Conservation (phyloP, 2,888 invertebrate species). For the Apoderus coryli region DNA sequence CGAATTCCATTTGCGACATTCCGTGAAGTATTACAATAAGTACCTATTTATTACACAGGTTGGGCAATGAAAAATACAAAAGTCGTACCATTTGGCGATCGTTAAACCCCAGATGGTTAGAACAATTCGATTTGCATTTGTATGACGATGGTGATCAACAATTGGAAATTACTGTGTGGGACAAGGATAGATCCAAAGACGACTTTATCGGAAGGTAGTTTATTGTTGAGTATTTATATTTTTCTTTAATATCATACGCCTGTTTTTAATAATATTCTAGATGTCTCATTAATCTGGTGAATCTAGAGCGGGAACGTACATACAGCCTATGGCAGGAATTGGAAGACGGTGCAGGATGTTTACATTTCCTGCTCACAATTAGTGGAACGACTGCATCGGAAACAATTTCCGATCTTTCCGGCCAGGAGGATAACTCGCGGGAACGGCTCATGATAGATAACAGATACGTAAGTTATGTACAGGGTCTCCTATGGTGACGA, state of each 20-base stretch:
- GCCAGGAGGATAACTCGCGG: slow-evolving; percentile 65
- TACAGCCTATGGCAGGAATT: slow-evolving; percentile 80
- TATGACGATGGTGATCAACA: slow-evolving; percentile 89
- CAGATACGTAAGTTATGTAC: slow-evolving; percentile 58
- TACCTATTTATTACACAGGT: slow-evolving; percentile 35
- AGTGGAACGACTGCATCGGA: slow-evolving; percentile 90
- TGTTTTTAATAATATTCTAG: slow-evolving; percentile 39
- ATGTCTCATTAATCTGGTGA: slow-evolving; percentile 70
- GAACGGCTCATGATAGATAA: slow-evolving; percentile 48
- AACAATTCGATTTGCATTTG: slow-evolving; percentile 93
- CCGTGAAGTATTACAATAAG: no score
- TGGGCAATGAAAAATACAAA: slow-evolving; percentile 96
- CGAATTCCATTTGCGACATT: no score
- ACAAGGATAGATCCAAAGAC: slow-evolving; percentile 74
- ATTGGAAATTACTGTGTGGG: slow-evolving; percentile 84
- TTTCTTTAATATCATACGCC: neutral
- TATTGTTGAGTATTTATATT: neutral
- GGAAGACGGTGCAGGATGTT: slow-evolving; percentile 75
- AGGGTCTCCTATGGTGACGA: no score
- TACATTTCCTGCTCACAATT: slow-evolving; percentile 82
- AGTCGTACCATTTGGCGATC: slow-evolving; percentile 80
- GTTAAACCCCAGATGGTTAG: slow-evolving; percentile 82
- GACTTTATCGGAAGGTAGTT: slow-evolving; percentile 68
- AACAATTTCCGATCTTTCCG: slow-evolving; percentile 80
- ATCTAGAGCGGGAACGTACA: slow-evolving; percentile 76